These are phyloP conservation scores for Yasuhikotakia modesta DNA, from an alignment of 2,797 vertebrate genomes.

Conservation along the genomic window DNA sequence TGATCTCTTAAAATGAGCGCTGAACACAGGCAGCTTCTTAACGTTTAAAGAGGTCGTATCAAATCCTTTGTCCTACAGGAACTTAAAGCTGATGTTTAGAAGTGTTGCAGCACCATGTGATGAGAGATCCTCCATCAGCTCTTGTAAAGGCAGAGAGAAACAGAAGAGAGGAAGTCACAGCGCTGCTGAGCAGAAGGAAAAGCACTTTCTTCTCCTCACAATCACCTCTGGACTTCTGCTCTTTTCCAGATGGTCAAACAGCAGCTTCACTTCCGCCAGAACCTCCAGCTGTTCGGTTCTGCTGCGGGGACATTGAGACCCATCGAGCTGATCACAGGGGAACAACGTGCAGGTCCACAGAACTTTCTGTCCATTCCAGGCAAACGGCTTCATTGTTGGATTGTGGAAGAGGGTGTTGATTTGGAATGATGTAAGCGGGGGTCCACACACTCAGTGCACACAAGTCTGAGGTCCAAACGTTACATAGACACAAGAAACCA, in stretches of 20 bases:
- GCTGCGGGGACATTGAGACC: constrained; percentile 68
- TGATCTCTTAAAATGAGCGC: background rate
- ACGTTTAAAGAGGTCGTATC: constrained; percentile 22
- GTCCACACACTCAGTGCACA: constrained; percentile 26
- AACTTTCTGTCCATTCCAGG: constrained; percentile 59
- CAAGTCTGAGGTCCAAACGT: background rate
- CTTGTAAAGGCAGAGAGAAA: constrained; percentile 58
- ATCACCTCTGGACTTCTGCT: constrained; percentile 69
- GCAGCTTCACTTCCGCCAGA: constrained; percentile 68
- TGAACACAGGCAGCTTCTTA: background rate
- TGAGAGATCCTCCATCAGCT: constrained; percentile 52
- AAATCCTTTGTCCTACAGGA: background rate
- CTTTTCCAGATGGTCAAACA: constrained; percentile 80
- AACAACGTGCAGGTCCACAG: constrained; percentile 66
- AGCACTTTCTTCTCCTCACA: constrained; percentile 68
- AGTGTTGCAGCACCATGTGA: constrained; percentile 11
- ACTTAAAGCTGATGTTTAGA: constrained; percentile 34
- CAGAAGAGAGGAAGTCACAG: constrained; percentile 60
- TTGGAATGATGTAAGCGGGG: constrained; percentile 31
- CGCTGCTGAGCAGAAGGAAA: constrained; percentile 61
- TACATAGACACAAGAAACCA: background rate
- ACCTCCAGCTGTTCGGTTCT: constrained; percentile 69
- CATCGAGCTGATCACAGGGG: constrained; percentile 64
- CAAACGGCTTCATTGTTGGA: constrained; percentile 67
- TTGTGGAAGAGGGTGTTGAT: constrained; percentile 50